phyloP scores from a whole-genome alignment of 1,140 invertebrate species.

The Microplitis mediator region DNA sequence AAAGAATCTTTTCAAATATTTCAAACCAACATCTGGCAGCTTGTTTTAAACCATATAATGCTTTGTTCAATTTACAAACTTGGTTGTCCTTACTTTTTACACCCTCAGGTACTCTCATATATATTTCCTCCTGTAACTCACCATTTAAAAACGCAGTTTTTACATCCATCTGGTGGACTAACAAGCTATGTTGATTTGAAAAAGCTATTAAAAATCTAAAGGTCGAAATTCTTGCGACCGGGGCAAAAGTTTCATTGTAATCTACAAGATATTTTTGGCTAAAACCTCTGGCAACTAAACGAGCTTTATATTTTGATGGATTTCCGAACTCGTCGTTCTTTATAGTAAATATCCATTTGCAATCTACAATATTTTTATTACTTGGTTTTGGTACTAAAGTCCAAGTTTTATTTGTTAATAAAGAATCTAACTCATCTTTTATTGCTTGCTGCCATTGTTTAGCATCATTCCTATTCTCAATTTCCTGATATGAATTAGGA shows the following conservation, averaged over 20 bases:
- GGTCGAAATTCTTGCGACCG: constrained; percentile 16
- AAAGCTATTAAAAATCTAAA: constrained; percentile 53
- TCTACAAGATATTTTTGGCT: constrained; percentile 47
- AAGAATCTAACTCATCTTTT: constrained; percentile 49
- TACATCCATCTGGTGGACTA: constrained; percentile 50
- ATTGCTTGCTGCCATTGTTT: constrained; percentile 49
- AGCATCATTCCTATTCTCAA: constrained; percentile 42
- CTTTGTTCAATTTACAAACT: constrained; percentile 36
- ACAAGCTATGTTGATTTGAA: constrained; percentile 53
- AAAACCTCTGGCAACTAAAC: constrained; percentile 44
- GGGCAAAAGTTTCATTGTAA: constrained; percentile 32
- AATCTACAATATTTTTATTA: constrained; percentile 44
- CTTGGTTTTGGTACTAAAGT: constrained; percentile 47
- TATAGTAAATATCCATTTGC: constrained; percentile 25
- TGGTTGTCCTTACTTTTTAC: constrained; percentile 17
- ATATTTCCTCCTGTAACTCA: constrained; percentile 46
- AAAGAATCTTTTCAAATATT: constrained; percentile 21
- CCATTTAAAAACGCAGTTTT: constrained; percentile 51
- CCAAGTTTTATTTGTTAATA: constrained; percentile 52
- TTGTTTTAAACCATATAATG: constrained; percentile 50
- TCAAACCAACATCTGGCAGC: constrained; percentile 52
- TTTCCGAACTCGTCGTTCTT: constrained; percentile 38
- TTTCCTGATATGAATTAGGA: constrained; percentile 40
- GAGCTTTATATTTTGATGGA: constrained; percentile 35
- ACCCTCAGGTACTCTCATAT: constrained; percentile 44